Evolutionary conservation across 2,113 vertebrate species (phyloP).

Genomic region (Egretta garzetta): DNA sequence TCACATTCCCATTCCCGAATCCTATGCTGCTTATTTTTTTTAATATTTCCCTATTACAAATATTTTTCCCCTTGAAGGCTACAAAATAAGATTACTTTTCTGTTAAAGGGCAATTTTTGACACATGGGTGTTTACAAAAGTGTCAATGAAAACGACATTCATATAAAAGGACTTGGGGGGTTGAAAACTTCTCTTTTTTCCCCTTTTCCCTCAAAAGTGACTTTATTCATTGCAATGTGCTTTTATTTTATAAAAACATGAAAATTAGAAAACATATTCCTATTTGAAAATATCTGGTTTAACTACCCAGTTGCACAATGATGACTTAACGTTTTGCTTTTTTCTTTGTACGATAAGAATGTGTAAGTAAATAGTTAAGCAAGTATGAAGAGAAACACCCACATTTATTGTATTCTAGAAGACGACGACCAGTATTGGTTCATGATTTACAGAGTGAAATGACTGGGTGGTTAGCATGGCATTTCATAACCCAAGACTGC

Average conservation of each 20-base stretch:
- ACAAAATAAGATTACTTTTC: background rate
- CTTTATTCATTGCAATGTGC: background rate
- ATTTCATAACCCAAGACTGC: background rate
- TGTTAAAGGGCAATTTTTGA: background rate
- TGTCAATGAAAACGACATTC: background rate
- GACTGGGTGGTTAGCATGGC: background rate
- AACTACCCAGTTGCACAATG: background rate
- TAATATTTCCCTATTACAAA: background rate
- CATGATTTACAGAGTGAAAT: background rate
- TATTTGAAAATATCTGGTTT: background rate
- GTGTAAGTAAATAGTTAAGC: background rate
- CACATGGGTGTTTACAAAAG: background rate
- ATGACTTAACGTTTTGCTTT: background rate
- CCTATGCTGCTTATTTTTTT: background rate
- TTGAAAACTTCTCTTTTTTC: background rate
- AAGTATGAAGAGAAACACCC: background rate
- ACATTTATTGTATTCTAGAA: background rate
- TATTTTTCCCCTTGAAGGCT: background rate
- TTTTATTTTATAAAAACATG: background rate
- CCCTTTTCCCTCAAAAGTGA: background rate
- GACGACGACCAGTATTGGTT: fast-evolving
- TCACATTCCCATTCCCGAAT: background rate
- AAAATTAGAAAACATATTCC: background rate
- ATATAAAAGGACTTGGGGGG: fast-evolving
- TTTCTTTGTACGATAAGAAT: background rate